Base-by-base conservation (phyloP, 2,888 invertebrate genomes). In the Phymatocera aterrima region DNA sequence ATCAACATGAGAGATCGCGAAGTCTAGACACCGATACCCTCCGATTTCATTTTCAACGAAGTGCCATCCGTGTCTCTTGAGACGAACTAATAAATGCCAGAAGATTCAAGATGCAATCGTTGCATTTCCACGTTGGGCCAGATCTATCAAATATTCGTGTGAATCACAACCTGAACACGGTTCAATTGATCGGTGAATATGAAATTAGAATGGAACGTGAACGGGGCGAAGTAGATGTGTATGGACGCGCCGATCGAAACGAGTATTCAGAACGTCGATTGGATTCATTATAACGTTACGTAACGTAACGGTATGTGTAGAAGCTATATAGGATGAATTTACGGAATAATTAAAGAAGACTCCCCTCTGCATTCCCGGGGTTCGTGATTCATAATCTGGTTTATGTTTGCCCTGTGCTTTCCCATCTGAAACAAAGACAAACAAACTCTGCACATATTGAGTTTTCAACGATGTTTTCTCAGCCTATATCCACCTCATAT, bases 391-490 rank as follows among this genome's bases (percentile, higher is more conserved):
- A 21, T 68, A 46, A 68, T 40, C 68, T 68, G 37, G 34, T n/a
- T 64, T 37, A 43, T 54, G 68, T 46, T 46, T 40, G 68, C 43
- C 46, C 28, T 31, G 46, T 21, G 46, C 43, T 68, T 46, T 68
- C 4, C 46, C 24, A 34, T 46, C 46, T 21, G 68, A 43, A 68
- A 68, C 40, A 68, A 68, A 68, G 68, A 43, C 46, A 24, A 68
- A 40, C 46, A 28, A 68, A 46, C 46, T 64, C 34, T n/a, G n/a
- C n/a, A n/a, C n/a, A n/a, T n/a, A n/a, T n/a, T n/a, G n/a, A n/a
- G n/a, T n/a, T n/a, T n/a, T n/a, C n/a, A n/a, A n/a, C n/a, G 31
- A 43, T 68, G 68, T 68, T 43, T 68, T 68, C 68, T 40, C 15
- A 28, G 46, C 24, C 43, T 68, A 64, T n/a, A n/a, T 64, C 34